Evolutionary conservation across 1,140 invertebrate genomes (phyloP).

Genomic region (Saxidomus purpurata): DNA sequence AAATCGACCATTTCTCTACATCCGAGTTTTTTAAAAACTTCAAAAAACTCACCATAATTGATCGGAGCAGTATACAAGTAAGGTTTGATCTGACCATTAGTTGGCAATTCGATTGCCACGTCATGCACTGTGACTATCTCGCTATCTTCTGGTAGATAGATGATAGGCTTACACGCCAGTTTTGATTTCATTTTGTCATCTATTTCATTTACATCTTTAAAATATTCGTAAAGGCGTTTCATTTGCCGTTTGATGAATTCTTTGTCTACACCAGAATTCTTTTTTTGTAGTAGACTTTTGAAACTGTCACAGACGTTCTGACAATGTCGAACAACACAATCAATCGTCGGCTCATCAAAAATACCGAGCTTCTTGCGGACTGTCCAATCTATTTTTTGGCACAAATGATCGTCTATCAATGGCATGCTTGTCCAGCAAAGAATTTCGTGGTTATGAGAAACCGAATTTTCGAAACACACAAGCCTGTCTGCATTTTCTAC

Average conservation of each 20-base stretch:
- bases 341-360: background rate
- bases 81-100: constrained; percentile 70
- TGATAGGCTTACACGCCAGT: constrained; percentile 8
- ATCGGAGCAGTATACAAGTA: constrained; percentile 72
- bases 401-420: background rate
- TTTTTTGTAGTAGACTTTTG: background rate
- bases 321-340: constrained; percentile 22
- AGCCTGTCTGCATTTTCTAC: background rate
- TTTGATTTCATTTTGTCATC: background rate
- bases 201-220: background rate
- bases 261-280: background rate
- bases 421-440: constrained; percentile 1
- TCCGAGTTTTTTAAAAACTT: constrained; percentile 76
- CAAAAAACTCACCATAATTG: constrained; percentile 71
- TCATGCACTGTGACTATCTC: constrained; percentile 69
- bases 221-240: background rate
- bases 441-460: background rate
- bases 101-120: constrained; percentile 71
- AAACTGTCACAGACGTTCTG: constrained; percentile 28
- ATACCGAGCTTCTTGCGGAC: background rate
- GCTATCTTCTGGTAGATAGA: constrained; percentile 60
- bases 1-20: constrained; percentile 58
- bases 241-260: background rate
- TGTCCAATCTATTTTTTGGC: background rate
- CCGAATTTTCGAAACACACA: background rate